Evolutionary conservation across 1,140 invertebrate genomes (phyloP), one percentile per base, ranked within the genome.

Genomic region (Mycetomoellerius zeteki): DNA sequence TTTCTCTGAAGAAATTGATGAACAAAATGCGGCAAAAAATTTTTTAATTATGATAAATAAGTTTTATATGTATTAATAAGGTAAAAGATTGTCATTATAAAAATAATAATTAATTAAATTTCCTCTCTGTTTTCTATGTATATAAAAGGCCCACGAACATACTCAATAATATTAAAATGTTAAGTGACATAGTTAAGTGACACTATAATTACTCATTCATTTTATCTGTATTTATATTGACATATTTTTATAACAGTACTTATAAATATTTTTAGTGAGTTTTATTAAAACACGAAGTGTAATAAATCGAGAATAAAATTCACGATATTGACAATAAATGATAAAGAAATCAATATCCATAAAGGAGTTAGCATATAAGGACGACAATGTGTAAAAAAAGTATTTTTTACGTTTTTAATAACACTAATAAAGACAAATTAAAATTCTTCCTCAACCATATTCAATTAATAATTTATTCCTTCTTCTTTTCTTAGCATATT

Each of bases 351-450:
- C 0, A 12, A 65, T 64, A 77, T 62, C 19, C 27, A 19, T 64
- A 78, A 64, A 8, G 14, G 14, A 27, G 14, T 76, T 24, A 60
- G 14, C 16, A 30, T 78, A 24, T 77, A 77, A 30, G 37, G 47
- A 77, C 3, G 5, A 12, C 19, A 65, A 12, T 47, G 5, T 65
- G 0, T 33, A 24, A 19, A 80, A 65, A 67, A 43, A 3, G 10
- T 52, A 19, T 71, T 71, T 80, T 33, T 54, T 52, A 37, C 19
- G 8, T 69, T 80, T 80, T 33, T 54, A 54, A 24, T 14, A 21
- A 10, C 8, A 24, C 54, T 24, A 54, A 30, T 21, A 64, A 60
- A 76, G 12, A 47, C 7, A 47, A 80, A 81, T 56, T 14, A 43
- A 56, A 54, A 56, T 24, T 69, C 21, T 37, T 56, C 14, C n/a